Evolutionary conservation across 2,888 invertebrate genomes (phyloP), one percentile per base, ranked within the genome.

Genomic region (Altica lythri): DNA sequence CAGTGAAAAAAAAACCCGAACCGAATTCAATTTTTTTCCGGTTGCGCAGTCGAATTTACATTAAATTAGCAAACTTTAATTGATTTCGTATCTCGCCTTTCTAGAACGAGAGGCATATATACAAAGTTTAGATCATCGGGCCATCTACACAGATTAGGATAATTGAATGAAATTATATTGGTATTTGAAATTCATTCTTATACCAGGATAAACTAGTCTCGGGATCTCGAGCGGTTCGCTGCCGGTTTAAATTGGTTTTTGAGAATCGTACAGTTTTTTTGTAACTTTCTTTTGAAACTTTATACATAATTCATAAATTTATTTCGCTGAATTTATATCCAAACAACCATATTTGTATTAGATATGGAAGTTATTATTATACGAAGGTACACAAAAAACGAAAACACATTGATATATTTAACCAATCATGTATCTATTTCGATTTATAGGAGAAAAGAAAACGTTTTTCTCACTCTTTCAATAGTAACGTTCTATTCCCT

Each of bases 151-250:
- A 38, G 48, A 52, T 55, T 52, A 38, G 37, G 48, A 55, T 55
- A 55, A 55, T 47, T 52, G 55, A 51, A 51, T 48, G 43, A 44
- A 44, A 52, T 43, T 47, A 48, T 46, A 55, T 55, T 35, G 37
- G 37, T 47, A 44, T 51, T 49, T 49, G 45, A 45, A 34, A 27
- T 10, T 19, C 45, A 34, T 45, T 12, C 38, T 38, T 27, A 25
- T 4, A n/a, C 37, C 18, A 38, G 27, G 27, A 37, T 46, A 18
- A 17, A 18, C 43, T 30, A 10, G 12, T 29, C 34, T 19, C 22
- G 1, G 22, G n/a, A n/a, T n/a, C n/a, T n/a, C n/a, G n/a, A n/a
- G n/a, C n/a, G n/a, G n/a, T n/a, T n/a, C n/a, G n/a, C n/a, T n/a
- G n/a, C n/a, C n/a, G n/a, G n/a, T n/a, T n/a, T n/a, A n/a, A n/a